Evolutionary conservation across 2,888 invertebrate species (phyloP).

Genomic region (Ferdinandea cuprea): DNA sequence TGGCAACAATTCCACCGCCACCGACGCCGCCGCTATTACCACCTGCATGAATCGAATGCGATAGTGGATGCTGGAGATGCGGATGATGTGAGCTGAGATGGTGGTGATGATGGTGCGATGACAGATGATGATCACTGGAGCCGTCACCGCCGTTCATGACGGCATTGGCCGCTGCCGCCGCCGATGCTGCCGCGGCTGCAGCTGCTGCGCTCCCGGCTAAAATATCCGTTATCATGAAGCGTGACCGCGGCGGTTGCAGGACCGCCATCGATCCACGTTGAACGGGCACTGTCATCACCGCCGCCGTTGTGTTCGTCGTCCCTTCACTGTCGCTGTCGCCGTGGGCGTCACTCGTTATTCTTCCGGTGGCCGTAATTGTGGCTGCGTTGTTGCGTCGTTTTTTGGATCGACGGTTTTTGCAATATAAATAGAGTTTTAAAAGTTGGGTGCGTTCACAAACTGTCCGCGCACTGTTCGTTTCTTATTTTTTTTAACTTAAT

Average conservation of each 20-base stretch:
- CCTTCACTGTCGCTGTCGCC: slow-evolving; percentile 80
- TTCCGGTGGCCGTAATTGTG: slow-evolving; percentile 75
- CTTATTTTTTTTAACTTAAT: slow-evolving; percentile 4
- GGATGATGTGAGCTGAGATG: slow-evolving; percentile 73
- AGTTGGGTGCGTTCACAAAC: slow-evolving; percentile 37
- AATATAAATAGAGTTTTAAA: slow-evolving; percentile 10
- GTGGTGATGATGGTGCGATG: slow-evolving; percentile 75
- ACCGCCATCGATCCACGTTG: slow-evolving; percentile 84
- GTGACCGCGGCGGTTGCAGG: slow-evolving; percentile 88
- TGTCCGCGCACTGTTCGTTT: slow-evolving; percentile 26
- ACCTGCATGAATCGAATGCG: slow-evolving; percentile 72
- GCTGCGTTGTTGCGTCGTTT: slow-evolving; percentile 67
- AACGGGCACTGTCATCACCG: slow-evolving; percentile 83
- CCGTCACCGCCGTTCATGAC: slow-evolving; percentile 72
- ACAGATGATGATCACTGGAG: slow-evolving; percentile 74
- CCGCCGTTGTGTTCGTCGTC: slow-evolving; percentile 66
- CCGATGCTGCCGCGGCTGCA: slow-evolving; percentile 79
- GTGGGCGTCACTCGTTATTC: slow-evolving; percentile 72
- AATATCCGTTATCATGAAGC: slow-evolving; percentile 96
- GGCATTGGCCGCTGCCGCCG: slow-evolving; percentile 71
- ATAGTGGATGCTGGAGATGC: slow-evolving; percentile 78
- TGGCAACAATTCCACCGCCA: slow-evolving; percentile 41
- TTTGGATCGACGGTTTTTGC: slow-evolving; percentile 28
- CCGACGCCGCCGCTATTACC: slow-evolving; percentile 45
- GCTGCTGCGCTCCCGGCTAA: slow-evolving; percentile 86